Conservation (phyloP, 1,140 invertebrate species). For the Brachionus plicatilis region DNA sequence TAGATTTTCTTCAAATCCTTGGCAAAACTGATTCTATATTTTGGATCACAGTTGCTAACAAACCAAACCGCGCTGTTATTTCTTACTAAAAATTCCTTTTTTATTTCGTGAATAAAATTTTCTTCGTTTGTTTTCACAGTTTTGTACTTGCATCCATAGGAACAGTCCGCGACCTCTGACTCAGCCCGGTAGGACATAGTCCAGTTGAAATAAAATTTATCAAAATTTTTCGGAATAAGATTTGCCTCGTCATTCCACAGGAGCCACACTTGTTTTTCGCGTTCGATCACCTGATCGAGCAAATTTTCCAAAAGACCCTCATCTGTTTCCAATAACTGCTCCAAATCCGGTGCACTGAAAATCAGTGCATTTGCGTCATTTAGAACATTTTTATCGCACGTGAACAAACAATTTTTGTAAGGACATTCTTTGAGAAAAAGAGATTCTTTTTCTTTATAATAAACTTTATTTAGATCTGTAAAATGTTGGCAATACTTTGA, state of each 20-base stretch:
- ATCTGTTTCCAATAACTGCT: not conserved
- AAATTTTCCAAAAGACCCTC: not conserved
- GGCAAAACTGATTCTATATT: not conserved
- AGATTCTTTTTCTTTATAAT: not conserved
- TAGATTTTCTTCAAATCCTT: not conserved
- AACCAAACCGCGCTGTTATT: slow-evolving; percentile 5
- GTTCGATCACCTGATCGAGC: not conserved
- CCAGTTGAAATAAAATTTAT: slow-evolving; percentile 28
- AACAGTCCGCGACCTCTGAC: slow-evolving; percentile 12
- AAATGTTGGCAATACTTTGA: not conserved
- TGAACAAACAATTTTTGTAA: slow-evolving; percentile 33
- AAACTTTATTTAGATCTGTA: not conserved
- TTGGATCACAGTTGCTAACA: slow-evolving; percentile 12
- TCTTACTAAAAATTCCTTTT: not conserved
- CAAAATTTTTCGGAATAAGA: not conserved
- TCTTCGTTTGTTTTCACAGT: not conserved
- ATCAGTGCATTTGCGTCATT: not conserved
- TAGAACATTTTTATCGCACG: not conserved
- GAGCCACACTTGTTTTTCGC: not conserved
- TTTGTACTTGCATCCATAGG: slow-evolving; percentile 29
- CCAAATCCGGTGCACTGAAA: not conserved
- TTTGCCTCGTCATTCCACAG: slow-evolving; percentile 36
- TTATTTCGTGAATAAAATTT: not conserved
- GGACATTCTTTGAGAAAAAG: slow-evolving; percentile 13
- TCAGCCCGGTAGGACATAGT: slow-evolving; percentile 3